phyloP scores from a whole-genome alignment of 2,888 invertebrate species.

The Leptopilina drosophilae region DNA sequence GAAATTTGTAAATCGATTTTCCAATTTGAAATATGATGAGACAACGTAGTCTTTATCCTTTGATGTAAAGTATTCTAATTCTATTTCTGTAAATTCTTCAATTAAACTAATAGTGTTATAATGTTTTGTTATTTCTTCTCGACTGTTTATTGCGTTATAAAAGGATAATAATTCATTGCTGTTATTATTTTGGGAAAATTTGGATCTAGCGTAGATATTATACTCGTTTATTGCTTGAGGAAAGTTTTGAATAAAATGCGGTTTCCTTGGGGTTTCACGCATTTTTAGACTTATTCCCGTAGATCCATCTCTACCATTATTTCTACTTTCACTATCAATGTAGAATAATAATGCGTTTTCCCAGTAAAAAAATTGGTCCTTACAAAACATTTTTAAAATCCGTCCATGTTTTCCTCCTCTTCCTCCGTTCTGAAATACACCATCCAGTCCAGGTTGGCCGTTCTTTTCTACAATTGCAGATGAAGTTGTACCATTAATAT shows the following conservation, averaged over 20 bases:
- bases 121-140: too few relatives aligned
- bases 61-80: too few relatives aligned
- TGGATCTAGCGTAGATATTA: not conserved
- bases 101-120: too few relatives aligned
- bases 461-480: not conserved
- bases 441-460: too few relatives aligned
- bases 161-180: not conserved
- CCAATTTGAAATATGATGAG: too few relatives aligned
- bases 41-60: too few relatives aligned
- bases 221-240: not conserved
- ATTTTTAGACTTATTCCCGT: not conserved
- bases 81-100: too few relatives aligned
- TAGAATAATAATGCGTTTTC: not conserved
- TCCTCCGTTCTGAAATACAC: not conserved
- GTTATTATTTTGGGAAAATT: not conserved
- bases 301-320: not conserved
- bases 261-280: not conserved
- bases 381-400: too few relatives aligned
- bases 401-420: too few relatives aligned
- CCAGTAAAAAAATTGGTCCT: too few relatives aligned
- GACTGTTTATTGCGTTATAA: too few relatives aligned
- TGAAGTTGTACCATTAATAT: not conserved
- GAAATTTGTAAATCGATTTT: too few relatives aligned
- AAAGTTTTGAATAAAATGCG: not conserved
- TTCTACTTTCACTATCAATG: not conserved